Percentiles rank a stretch among this genome's conserved stretches.
These are phyloP conservation scores for Melanotaenia duboulayi DNA, from an alignment of 2,113 vertebrate species.

Conservation along the genomic window DNA sequence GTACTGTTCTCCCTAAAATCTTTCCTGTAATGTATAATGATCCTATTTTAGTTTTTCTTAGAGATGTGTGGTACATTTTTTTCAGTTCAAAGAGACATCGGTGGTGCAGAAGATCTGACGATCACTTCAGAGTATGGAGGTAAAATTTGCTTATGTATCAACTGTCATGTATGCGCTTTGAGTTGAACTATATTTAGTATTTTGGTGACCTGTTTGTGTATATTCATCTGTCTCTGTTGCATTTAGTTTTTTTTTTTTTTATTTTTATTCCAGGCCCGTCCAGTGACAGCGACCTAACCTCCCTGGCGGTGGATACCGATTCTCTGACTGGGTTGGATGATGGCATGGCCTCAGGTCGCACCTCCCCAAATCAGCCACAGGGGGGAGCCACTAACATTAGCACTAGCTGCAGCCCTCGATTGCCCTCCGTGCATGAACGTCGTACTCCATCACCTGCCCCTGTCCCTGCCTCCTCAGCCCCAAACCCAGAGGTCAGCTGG, in stretches of 20 bases:
- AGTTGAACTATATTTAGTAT: not conserved
- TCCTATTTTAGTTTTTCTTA: conserved; percentile 1
- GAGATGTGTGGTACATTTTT: conserved; percentile 35
- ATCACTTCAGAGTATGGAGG: conserved; percentile 89
- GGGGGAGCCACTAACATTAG: conserved; percentile 73
- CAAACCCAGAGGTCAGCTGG: conserved; percentile 83
- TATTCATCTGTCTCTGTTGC: not conserved
- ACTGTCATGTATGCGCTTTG: not conserved
- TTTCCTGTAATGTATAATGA: not conserved
- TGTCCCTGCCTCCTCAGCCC: conserved; percentile 73
- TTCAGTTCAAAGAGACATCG: conserved; percentile 87
- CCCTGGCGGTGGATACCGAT: conserved; percentile 89
- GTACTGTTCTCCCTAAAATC: conserved; percentile 71
- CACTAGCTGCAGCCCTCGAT: conserved; percentile 75
- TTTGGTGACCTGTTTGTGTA: not conserved
- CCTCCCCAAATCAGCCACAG: conserved; percentile 88
- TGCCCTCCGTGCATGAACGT: conserved; percentile 59
- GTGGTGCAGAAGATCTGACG: conserved; percentile 87
- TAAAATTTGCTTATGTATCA: conserved; percentile 63
- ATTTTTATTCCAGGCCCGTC: conserved; percentile 84
- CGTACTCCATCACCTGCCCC: conserved; percentile 59
- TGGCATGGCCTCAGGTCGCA: conserved; percentile 97
- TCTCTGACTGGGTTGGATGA: conserved; percentile 91
- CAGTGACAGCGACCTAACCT: conserved; percentile 92
- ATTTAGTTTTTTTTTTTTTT: not conserved